Percentiles rank a stretch among this genome's conserved stretches.
Evolutionary conservation across 2,888 invertebrate genomes (phyloP).

Genomic region (Eupithecia centaureata): DNA sequence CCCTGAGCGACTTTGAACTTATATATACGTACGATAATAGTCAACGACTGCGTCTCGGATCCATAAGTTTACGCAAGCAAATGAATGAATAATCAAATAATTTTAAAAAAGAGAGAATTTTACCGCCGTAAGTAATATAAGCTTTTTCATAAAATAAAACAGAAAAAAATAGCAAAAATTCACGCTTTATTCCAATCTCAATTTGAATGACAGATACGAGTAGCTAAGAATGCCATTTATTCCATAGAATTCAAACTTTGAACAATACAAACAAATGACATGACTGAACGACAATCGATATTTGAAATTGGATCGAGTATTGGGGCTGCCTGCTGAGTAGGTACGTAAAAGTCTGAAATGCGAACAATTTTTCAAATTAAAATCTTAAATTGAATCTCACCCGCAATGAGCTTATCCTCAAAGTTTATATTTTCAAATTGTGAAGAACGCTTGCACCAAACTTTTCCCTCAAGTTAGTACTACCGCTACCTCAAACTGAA

Average conservation of each 20-base stretch:
- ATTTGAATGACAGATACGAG: not conserved
- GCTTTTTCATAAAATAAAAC: not conserved
- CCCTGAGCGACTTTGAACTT: too few species aligned
- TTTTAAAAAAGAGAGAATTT: too few species aligned
- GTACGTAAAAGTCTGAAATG: not conserved
- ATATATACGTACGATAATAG: too few species aligned
- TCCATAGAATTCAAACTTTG: not conserved
- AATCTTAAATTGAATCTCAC: constrained; percentile 25
- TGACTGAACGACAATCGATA: not conserved
- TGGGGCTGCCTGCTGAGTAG: not conserved
- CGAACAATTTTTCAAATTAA: constrained; percentile 23
- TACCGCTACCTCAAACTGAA: constrained; percentile 29
- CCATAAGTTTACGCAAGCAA: too few species aligned
- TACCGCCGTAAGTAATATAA: not conserved
- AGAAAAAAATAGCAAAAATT: too few species aligned
- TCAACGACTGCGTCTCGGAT: too few species aligned
- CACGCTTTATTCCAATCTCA: not conserved
- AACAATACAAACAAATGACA: not conserved
- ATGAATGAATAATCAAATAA: too few species aligned
- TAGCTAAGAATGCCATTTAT: not conserved
- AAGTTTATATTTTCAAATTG: constrained; percentile 41
- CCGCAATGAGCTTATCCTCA: constrained; percentile 17
- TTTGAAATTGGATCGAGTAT: constrained; percentile 1
- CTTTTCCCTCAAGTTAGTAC: constrained; percentile 29
- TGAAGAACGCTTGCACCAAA: constrained; percentile 32